Base-by-base conservation (phyloP, 2,888 invertebrate genomes). In the Ypsolopha sequella region DNA sequence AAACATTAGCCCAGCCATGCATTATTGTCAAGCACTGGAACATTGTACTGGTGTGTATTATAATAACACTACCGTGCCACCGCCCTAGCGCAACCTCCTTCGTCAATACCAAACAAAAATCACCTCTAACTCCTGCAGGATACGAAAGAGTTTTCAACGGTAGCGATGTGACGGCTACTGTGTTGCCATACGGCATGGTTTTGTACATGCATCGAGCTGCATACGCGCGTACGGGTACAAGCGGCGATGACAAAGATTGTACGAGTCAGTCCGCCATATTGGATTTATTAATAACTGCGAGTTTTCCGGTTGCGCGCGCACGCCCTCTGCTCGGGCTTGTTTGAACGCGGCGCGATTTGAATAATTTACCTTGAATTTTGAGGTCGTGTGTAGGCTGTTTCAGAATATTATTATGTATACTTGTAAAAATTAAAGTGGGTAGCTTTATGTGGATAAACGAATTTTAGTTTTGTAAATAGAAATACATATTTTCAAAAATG, bases 1-100 rank as follows among this genome's bases (percentile, higher is more conserved):
- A 82, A 85, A 86, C 77, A 84, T 85, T 85, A 85, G 84, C 61
- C 57, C 81, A 80, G 67, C 84, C 86, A 86, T 85, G 86, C 86
- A 85, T 82, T 86, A 85, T 85, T 85, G 86, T 85, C 85, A 85
- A 82, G 81, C 80, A 70, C 78, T 78, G 74, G 64, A 70, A 69
- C 68, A 66, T 60, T 59, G 61, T 58, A 60, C 62, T 54, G 50
- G 58, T 57, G 61, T 53, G 57, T 56, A 56, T 54, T 54, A 58
- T 55, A 55, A 56, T 53, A 56, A 54, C 52, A 43, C 34, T 34
- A 11, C 51, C 54, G 9, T 35, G 13, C 6, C 6, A 11, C 36
- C 38, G 24, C 24, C 33, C 41, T 33, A 6, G 6, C 38, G 13
- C 38, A 45, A 51, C n/a, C 24, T 43, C 33, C 3, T 6, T 34